Evolutionary conservation across 1,140 invertebrate genomes (phyloP), one percentile per base, ranked within the genome.

Genomic region (Euwallacea similis): DNA sequence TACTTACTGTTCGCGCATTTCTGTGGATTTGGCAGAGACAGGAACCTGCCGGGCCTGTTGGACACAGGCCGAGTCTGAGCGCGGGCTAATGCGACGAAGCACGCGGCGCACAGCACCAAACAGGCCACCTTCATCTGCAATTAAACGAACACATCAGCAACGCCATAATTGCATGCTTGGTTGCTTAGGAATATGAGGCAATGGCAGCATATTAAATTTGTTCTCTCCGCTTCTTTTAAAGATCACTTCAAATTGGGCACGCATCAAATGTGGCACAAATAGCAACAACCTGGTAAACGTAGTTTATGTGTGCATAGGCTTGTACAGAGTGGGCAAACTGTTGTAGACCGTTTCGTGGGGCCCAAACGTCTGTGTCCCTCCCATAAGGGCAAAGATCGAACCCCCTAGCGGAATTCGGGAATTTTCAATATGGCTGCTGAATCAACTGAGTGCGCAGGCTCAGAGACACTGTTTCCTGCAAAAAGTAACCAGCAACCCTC

Each of bases 1-100:
- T 70, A 91, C 91, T 92, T 85, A 94, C 92, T 87, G 82, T 87
- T 90, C 44, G 90, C 86, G 83, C 92, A 94, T 85, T 94, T 94
- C 77, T 90, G 86, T 71, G 92, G 86, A 67, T 88, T 85, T 21
- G 92, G 92, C 64, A 93, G 86, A 58, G 91, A 90, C 62, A 94
- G 85, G 84, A 93, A 94, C 79, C 92, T 85, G 78, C 91, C 91
- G 7, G 81, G 81, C 44, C 79, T 66, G 68, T 81, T 81, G 4
- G 79, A 80, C 21, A 78, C 77, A 7, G 77, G 75, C 55, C 79
- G 75, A 11, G 68, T 72, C 75, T 81, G 73, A 41, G 73, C 76
- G 16, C 76, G 74, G 53, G 76, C 74, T 4, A 72, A 69, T 43
- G 65, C 65, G 33, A 70, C 58, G 16, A 73, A 67, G 61, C 73